phyloP scores from a whole-genome alignment of 2,797 vertebrate genomes.

The Sebastes reedi region DNA sequence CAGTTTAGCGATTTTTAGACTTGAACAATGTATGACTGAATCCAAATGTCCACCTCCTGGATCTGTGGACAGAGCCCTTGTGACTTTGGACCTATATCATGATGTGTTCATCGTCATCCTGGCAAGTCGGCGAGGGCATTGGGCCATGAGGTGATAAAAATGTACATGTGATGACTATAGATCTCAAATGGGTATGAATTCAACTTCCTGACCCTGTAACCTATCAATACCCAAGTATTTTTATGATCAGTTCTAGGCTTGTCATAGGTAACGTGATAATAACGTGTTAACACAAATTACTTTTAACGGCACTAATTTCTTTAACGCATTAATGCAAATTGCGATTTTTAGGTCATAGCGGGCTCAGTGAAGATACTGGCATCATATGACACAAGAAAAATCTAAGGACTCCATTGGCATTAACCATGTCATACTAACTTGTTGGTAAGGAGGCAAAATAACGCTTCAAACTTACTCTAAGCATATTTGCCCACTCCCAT shows the following conservation, averaged over 20 bases:
- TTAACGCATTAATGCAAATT: too few relatives aligned
- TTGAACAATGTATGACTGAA: not conserved
- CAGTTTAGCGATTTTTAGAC: not conserved
- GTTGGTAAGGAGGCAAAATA: too few relatives aligned
- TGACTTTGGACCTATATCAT: not conserved
- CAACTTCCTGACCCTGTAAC: not conserved
- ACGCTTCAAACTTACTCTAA: too few relatives aligned
- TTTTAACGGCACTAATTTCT: too few relatives aligned
- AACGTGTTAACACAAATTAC: accelerated
- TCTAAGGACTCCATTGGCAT: too few relatives aligned
- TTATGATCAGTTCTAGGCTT: not conserved
- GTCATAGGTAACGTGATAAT: too few relatives aligned
- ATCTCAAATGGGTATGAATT: not conserved
- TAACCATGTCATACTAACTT: too few relatives aligned
- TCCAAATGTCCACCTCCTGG: not conserved
- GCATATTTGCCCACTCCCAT: too few relatives aligned
- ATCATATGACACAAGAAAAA: too few relatives aligned
- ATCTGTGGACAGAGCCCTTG: not conserved
- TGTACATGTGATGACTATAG: not conserved
- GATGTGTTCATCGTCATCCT: not conserved
- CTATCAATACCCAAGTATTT: not conserved
- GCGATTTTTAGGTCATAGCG: accelerated
- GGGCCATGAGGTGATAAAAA: not conserved
- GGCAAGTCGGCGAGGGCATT: not conserved
- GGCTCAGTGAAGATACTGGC: too few relatives aligned